These are phyloP conservation scores for Mus caroli DNA, from an alignment of 2,797 vertebrate genomes.

Conservation along the genomic window DNA sequence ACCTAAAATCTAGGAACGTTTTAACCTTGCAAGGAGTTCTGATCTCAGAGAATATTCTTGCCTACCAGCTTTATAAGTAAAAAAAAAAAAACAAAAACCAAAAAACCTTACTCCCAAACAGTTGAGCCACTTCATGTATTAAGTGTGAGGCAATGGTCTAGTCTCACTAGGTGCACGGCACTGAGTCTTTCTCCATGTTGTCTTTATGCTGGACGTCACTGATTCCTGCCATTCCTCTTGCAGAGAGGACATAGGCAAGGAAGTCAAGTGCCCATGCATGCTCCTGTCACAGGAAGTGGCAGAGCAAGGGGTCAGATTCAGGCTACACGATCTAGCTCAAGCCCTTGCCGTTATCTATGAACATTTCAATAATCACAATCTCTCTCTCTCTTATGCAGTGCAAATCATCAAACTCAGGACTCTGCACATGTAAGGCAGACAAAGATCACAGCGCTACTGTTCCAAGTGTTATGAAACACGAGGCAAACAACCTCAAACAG, in stretches of 20 bases:
- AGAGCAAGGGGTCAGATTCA: neutral
- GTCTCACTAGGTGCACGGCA: neutral
- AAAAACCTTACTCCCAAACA: neutral
- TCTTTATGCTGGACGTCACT: neutral
- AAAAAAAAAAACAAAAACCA: neutral
- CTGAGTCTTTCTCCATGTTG: neutral
- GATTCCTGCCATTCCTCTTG: neutral
- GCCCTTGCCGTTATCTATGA: neutral
- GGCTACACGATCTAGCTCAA: neutral
- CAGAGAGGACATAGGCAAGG: constrained; percentile 37
- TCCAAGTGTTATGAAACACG: constrained; percentile 22
- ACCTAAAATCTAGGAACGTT: neutral
- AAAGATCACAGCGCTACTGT: constrained; percentile 41
- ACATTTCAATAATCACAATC: constrained; percentile 27
- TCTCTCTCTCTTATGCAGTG: neutral
- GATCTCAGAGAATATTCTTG: constrained; percentile 20
- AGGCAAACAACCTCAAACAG: constrained; percentile 55
- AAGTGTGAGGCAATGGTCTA: neutral
- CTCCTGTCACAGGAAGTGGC: neutral
- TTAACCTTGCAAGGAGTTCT: constrained; percentile 8
- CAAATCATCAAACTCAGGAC: neutral
- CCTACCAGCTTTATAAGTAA: neutral
- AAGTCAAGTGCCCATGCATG: neutral
- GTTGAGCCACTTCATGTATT: neutral
- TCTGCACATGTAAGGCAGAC: neutral